A percentile compares a stretch with the other conserved stretches of the same genome.
phyloP scores from a whole-genome alignment of 2,888 invertebrate species.

The Trisateles emortualis region DNA sequence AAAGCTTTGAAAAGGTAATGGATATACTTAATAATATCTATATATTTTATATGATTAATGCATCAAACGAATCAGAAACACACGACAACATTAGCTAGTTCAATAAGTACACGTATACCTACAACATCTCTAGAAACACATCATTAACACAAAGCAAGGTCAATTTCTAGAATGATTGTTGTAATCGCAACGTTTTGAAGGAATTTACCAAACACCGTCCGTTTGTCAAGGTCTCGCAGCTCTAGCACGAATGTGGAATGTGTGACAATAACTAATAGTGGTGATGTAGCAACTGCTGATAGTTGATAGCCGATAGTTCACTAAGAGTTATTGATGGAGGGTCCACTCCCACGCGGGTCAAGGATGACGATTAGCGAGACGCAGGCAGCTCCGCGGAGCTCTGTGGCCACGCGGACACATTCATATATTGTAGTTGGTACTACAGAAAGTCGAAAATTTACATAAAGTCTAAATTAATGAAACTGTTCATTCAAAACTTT shows the following conservation, averaged over 20 bases:
- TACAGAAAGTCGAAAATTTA: too few relatives aligned
- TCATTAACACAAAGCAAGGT: background rate
- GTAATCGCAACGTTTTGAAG: background rate
- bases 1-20: too few relatives aligned
- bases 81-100: too few relatives aligned
- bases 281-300: conserved; percentile 19
- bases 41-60: too few relatives aligned
- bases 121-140: background rate
- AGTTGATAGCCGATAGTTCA: background rate
- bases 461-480: too few relatives aligned
- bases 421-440: too few relatives aligned
- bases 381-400: too few relatives aligned
- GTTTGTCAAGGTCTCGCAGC: background rate
- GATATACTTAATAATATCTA: too few relatives aligned
- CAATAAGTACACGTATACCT: too few relatives aligned
- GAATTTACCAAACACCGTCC: background rate
- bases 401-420: too few relatives aligned
- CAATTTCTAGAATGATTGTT: background rate
- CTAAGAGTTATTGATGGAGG: conserved; percentile 38
- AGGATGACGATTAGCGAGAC: conserved; percentile 33
- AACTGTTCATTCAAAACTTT: too few relatives aligned
- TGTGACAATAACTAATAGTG: conserved; percentile 23
- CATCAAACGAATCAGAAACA: too few relatives aligned
- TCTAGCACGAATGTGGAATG: background rate
- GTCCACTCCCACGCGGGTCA: conserved; percentile 46